phyloP scores from a whole-genome alignment of 2,888 invertebrate genomes.

The Belgica antarctica region DNA sequence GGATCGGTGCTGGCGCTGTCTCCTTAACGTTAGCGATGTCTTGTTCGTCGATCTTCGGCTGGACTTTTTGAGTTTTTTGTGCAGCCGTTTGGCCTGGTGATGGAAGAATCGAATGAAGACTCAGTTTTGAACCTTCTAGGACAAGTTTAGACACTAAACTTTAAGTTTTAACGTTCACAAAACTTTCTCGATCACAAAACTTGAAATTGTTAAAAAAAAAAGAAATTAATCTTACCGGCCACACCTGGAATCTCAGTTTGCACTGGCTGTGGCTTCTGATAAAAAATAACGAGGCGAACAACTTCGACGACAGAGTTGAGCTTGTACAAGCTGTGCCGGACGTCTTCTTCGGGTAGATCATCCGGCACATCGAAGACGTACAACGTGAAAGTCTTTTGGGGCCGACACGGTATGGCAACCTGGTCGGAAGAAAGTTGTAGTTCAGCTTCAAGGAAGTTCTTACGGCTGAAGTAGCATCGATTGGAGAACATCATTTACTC shows the following conservation, averaged over 20 bases:
- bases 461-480: not conserved
- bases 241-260: slow-evolving; percentile 46
- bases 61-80: not conserved
- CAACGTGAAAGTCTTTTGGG: slow-evolving; percentile 82
- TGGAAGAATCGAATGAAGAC: no score
- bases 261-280: slow-evolving; percentile 53
- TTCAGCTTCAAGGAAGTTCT: slow-evolving; percentile 8
- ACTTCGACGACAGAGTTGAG: slow-evolving; percentile 79
- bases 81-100: not conserved
- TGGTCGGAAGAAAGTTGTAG: slow-evolving; percentile 49
- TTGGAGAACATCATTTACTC: slow-evolving; percentile 48
- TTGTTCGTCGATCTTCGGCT: slow-evolving; percentile 57
- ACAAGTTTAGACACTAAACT: no score
- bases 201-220: no score
- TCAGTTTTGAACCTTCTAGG: no score
- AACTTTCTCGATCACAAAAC: no score
- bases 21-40: slow-evolving; percentile 58
- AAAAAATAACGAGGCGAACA: slow-evolving; percentile 61
- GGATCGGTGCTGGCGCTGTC: slow-evolving; percentile 63
- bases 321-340: slow-evolving; percentile 76
- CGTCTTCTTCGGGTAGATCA: slow-evolving; percentile 81
- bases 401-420: slow-evolving; percentile 80
- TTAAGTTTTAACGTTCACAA: no score
- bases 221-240: slow-evolving; percentile 46
- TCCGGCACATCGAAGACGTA: slow-evolving; percentile 80